Evolutionary conservation across 2,113 vertebrate genomes (phyloP).

Genomic region (Columba janthina): DNA sequence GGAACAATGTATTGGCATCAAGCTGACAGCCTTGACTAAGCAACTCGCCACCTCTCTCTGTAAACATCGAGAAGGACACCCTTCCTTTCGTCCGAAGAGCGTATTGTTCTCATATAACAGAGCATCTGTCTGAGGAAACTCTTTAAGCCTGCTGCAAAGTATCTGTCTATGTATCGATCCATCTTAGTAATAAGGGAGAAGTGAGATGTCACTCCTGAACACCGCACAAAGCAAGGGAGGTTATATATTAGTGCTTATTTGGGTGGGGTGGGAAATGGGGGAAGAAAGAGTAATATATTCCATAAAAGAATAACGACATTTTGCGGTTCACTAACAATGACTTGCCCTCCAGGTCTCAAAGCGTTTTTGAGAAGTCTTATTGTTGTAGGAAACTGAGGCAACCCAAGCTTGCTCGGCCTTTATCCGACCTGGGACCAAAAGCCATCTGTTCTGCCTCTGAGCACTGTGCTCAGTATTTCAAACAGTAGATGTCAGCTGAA

Average conservation of each 20-base stretch:
- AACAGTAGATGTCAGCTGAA: neutral
- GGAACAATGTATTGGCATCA: conserved; percentile 66
- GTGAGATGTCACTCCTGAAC: neutral
- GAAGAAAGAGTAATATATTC: conserved; percentile 2
- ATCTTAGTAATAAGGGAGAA: neutral
- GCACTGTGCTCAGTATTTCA: neutral
- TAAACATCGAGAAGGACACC: conserved; percentile 60
- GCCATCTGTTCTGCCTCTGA: neutral
- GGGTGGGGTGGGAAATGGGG: neutral
- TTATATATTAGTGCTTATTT: conserved; percentile 2
- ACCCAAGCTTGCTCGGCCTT: neutral
- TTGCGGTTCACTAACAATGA: neutral
- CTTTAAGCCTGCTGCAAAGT: conserved; percentile 63
- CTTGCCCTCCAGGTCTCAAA: conserved; percentile 4
- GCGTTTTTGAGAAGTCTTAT: neutral
- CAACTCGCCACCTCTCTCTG: conserved; percentile 51
- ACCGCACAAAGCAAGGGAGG: neutral
- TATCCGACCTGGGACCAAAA: neutral
- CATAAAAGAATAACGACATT: neutral
- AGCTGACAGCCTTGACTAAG: conserved; percentile 46
- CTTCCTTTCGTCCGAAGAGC: conserved; percentile 59
- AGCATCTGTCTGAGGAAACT: conserved; percentile 41
- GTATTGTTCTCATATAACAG: conserved; percentile 46
- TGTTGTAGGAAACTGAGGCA: conserved; percentile 25
- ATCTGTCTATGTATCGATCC: neutral